Conservation (phyloP, 1,140 invertebrate species). For the Aricia agestis region DNA sequence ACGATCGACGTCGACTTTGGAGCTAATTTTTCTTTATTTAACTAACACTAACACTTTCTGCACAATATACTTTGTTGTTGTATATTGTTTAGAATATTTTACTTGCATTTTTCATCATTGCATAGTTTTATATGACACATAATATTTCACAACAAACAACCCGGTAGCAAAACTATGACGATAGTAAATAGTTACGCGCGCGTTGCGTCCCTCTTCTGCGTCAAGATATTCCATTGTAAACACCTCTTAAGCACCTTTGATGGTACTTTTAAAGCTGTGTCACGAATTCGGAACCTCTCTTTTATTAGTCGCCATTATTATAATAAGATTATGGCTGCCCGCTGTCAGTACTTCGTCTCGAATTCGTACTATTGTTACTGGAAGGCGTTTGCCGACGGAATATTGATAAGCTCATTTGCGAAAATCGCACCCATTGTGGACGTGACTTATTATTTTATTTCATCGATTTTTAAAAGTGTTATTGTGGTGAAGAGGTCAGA, state of each 20-base stretch:
- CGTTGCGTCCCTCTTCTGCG: background rate
- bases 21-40: too few species aligned
- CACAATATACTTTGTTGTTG: too few species aligned
- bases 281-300: slow-evolving; percentile 67
- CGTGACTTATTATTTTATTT: slow-evolving; percentile 58
- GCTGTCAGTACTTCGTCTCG: slow-evolving; percentile 67
- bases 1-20: too few species aligned
- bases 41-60: too few species aligned
- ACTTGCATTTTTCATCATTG: too few species aligned
- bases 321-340: slow-evolving; percentile 71
- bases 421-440: slow-evolving; percentile 71
- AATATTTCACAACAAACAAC: too few species aligned
- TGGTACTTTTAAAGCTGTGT: slow-evolving; percentile 70
- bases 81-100: too few species aligned
- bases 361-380: slow-evolving; percentile 71
- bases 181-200: too few species aligned
- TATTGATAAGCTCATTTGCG: slow-evolving; percentile 70
- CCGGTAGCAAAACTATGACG: too few species aligned
- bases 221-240: background rate
- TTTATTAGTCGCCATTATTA: slow-evolving; percentile 74
- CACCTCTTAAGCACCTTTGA: slow-evolving; percentile 56
- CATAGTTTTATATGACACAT: too few species aligned
- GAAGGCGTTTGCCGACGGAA: slow-evolving; percentile 64
- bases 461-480: slow-evolving; percentile 22
- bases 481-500: background rate